These are phyloP conservation scores for Myotis daubentonii DNA, from an alignment of 2,797 vertebrate species.

Conservation along the genomic window DNA sequence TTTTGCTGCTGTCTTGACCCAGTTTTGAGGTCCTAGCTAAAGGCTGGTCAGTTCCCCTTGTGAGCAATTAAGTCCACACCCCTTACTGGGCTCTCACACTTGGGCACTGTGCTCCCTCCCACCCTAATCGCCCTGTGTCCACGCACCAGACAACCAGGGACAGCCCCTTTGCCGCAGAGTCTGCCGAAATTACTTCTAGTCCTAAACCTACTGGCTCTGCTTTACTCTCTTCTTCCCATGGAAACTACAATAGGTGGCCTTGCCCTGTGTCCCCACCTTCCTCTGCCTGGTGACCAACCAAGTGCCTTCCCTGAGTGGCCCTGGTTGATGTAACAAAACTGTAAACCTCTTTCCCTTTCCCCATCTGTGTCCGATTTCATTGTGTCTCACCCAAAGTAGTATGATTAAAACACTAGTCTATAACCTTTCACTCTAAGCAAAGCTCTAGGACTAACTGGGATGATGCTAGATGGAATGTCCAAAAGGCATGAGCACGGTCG, in stretches of 20 bases:
- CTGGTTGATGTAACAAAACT: neutral
- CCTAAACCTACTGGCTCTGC: neutral
- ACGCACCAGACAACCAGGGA: neutral
- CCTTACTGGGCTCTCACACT: neutral
- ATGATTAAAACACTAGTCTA: neutral
- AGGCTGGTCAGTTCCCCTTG: neutral
- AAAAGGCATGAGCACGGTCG: neutral
- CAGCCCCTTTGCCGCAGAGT: neutral
- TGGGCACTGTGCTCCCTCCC: too few species aligned
- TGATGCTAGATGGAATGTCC: neutral
- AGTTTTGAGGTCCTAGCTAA: neutral
- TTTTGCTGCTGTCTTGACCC: neutral
- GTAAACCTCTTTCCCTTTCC: neutral
- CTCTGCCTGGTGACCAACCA: neutral
- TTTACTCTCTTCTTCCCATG: neutral
- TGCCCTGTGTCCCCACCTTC: neutral
- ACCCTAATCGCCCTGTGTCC: neutral
- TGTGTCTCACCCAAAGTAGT: neutral
- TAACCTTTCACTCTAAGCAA: neutral
- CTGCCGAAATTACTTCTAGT: neutral
- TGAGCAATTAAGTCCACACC: neutral
- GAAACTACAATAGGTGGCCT: neutral
- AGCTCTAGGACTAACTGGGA: neutral
- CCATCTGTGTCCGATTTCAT: neutral
- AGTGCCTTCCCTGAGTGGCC: neutral